A percentile compares a stretch with the other conserved stretches of the same genome.
These are phyloP conservation scores for Peromyscus eremicus DNA, from an alignment of 2,797 vertebrate species.

Conservation along the genomic window DNA sequence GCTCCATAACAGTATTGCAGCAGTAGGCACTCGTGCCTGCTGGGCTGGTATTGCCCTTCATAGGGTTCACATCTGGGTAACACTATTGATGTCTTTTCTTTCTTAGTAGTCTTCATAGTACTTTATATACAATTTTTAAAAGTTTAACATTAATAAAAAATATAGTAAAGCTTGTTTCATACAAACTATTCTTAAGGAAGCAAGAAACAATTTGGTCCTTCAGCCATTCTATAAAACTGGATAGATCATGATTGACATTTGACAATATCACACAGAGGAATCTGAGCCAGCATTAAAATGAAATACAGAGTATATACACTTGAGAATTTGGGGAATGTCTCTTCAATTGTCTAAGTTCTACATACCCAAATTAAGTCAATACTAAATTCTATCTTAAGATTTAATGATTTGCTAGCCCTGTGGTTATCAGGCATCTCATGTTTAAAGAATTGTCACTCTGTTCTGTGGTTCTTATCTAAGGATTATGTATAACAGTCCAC, in stretches of 20 bases:
- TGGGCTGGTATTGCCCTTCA: background rate
- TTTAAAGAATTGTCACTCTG: background rate
- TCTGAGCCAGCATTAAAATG: background rate
- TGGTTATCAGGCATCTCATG: background rate
- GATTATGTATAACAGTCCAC: background rate
- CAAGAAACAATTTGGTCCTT: background rate
- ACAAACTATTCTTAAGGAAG: background rate
- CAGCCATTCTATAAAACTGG: background rate
- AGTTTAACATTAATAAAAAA: slow-evolving; percentile 38
- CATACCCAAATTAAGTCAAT: background rate
- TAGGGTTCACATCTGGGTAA: background rate
- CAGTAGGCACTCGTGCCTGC: background rate
- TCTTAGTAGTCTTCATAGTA: background rate
- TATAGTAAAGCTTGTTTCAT: background rate
- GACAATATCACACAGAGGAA: background rate
- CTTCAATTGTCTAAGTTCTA: background rate
- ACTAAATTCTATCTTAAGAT: background rate
- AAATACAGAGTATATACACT: background rate
- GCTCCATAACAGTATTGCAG: background rate
- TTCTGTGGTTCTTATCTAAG: background rate
- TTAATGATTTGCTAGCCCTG: background rate
- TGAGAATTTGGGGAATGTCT: background rate
- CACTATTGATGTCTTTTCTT: background rate
- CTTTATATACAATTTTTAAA: background rate
- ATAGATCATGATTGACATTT: background rate